Evolutionary conservation across 1,140 invertebrate genomes (phyloP).

Genomic region (Drosophila baimaii): DNA sequence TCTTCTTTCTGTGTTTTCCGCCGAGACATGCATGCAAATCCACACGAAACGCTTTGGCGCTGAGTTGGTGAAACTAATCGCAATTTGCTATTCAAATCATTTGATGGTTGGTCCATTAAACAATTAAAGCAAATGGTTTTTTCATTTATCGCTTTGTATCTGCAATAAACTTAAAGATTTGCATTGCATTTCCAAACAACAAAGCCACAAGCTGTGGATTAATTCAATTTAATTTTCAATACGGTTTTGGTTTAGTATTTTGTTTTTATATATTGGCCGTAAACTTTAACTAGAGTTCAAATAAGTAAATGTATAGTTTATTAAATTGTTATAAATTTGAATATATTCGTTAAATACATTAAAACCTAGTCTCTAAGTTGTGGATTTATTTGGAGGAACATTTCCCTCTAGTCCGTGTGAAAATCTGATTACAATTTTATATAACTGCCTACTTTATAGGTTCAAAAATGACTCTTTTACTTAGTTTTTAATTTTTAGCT

Average conservation of each 20-base stretch:
- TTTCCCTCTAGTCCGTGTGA: too few species aligned
- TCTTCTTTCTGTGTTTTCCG: conserved; percentile 9
- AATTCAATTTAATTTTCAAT: background rate
- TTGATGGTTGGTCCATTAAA: conserved; percentile 56
- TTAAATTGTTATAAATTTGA: too few species aligned
- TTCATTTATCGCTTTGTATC: conserved; percentile 19
- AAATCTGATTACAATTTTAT: too few species aligned
- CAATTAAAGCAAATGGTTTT: conserved; percentile 49
- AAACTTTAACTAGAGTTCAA: too few species aligned
- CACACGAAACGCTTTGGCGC: conserved; percentile 50
- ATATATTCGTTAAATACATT: too few species aligned
- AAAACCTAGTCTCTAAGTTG: too few species aligned
- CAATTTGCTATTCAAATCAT: conserved; percentile 40
- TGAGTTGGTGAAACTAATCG: conserved; percentile 58
- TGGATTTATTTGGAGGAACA: too few species aligned
- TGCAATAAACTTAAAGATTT: conserved; percentile 5
- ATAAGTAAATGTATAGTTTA: too few species aligned
- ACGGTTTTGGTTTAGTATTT: background rate
- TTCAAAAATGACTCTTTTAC: too few species aligned
- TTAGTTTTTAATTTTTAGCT: too few species aligned
- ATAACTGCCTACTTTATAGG: too few species aligned
- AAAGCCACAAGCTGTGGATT: background rate
- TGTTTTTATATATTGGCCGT: too few species aligned
- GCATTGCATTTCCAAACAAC: background rate
- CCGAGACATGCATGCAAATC: conserved; percentile 70